phyloP scores from a whole-genome alignment of 2,888 invertebrate species.

The Ypsolopha sequella region DNA sequence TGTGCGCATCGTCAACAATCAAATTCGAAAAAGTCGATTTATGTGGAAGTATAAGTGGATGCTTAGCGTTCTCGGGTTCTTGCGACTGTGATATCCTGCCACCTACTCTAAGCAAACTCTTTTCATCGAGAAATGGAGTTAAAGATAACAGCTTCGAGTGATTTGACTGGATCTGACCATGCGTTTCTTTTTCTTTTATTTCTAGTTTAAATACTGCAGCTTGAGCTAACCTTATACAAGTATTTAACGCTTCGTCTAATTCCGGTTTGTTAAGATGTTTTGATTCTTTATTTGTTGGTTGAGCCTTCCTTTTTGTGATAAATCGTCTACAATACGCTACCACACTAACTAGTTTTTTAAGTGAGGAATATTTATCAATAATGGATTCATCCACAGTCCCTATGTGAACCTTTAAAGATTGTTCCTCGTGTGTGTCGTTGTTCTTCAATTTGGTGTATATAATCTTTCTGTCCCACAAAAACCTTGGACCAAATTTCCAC shows the following conservation, averaged over 20 bases:
- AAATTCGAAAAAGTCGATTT: constrained; percentile 8
- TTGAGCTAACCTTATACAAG: background rate
- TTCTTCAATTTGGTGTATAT: background rate
- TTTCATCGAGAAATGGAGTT: constrained; percentile 1
- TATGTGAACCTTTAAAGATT: background rate
- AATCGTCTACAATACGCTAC: constrained; percentile 4
- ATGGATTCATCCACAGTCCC: background rate
- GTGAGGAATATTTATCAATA: constrained; percentile 3
- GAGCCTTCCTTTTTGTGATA: background rate
- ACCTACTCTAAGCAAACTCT: constrained; percentile 1
- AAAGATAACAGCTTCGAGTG: background rate
- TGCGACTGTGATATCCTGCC: background rate
- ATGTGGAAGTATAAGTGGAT: background rate
- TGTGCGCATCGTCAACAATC: constrained; percentile 12
- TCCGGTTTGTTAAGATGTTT: background rate
- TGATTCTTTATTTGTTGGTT: background rate
- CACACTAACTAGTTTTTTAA: constrained; percentile 2
- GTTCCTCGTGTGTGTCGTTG: background rate
- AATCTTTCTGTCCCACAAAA: background rate
- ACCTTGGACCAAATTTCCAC: background rate
- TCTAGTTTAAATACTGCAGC: background rate
- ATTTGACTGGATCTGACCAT: background rate
- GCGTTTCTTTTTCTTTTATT: background rate
- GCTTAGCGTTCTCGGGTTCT: background rate
- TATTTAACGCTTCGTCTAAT: background rate